phyloP scores from a whole-genome alignment of 2,888 invertebrate genomes.

The Pheosia gnoma region DNA sequence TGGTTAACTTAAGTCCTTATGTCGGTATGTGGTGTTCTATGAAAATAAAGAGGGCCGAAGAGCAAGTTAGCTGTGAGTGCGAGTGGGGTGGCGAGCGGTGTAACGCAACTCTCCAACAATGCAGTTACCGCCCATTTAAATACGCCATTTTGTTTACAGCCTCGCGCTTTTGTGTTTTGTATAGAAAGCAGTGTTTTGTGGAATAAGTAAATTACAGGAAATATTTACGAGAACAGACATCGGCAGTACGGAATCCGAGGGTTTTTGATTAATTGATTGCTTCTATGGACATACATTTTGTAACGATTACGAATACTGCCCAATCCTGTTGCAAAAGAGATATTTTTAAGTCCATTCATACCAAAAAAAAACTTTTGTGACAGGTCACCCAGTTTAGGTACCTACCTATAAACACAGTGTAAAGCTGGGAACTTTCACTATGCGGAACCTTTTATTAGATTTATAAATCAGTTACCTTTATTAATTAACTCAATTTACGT shows the following conservation, averaged over 20 bases:
- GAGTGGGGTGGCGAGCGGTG: conserved; percentile 60
- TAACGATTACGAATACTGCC: too few species aligned
- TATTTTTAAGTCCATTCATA: neutral
- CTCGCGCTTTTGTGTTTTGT: conserved; percentile 73
- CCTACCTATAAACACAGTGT: too few species aligned
- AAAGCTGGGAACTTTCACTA: too few species aligned
- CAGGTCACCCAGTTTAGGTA: too few species aligned
- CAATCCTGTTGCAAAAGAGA: too few species aligned
- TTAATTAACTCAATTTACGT: too few species aligned
- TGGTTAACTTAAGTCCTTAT: conserved; percentile 50
- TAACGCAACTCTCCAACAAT: conserved; percentile 67
- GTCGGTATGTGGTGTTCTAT: conserved; percentile 48
- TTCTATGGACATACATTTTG: neutral
- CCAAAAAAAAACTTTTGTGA: neutral
- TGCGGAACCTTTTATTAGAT: too few species aligned
- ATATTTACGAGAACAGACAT: conserved; percentile 70
- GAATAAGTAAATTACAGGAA: conserved; percentile 79
- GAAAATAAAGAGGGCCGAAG: conserved; percentile 68
- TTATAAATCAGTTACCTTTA: too few species aligned
- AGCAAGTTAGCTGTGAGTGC: conserved; percentile 51
- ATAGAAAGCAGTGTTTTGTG: conserved; percentile 77
- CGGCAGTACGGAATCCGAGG: conserved; percentile 33
- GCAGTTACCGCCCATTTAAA: conserved; percentile 83
- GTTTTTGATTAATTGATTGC: conserved; percentile 29
- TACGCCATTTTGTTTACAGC: conserved; percentile 83